Conservation (phyloP, 2,797 vertebrate genomes). For the Echiichthys vipera region DNA sequence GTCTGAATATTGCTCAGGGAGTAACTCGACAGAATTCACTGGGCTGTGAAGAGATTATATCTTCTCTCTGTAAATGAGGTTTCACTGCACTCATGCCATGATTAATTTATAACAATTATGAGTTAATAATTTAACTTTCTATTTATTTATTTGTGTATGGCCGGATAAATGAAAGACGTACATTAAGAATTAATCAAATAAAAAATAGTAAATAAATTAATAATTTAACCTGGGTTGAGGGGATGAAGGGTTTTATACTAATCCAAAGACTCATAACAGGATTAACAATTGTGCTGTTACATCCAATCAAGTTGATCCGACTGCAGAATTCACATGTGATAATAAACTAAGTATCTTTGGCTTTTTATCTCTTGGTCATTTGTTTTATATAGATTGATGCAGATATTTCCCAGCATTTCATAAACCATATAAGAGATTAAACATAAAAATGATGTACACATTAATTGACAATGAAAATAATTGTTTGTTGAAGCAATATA, state of each 20-base stretch:
- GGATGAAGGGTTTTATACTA: too few relatives aligned
- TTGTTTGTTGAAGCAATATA: not conserved
- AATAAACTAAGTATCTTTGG: not conserved
- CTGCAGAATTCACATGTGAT: not conserved
- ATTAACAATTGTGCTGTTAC: not conserved
- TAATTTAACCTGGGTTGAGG: not conserved
- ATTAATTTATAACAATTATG: slow-evolving; percentile 8
- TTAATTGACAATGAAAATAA: not conserved
- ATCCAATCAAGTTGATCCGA: not conserved
- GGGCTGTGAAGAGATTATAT: slow-evolving; percentile 38
- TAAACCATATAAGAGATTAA: not conserved
- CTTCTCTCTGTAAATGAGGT: slow-evolving; percentile 35
- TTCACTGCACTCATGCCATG: not conserved
- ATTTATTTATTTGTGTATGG: slow-evolving; percentile 12
- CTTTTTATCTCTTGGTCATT: not conserved
- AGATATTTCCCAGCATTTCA: not conserved
- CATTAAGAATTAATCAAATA: too few relatives aligned
- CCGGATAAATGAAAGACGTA: not conserved
- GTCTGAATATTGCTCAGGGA: slow-evolving; percentile 47
- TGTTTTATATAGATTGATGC: too few relatives aligned
- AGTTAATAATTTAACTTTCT: not conserved
- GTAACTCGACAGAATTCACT: slow-evolving; percentile 41
- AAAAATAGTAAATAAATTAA: too few relatives aligned
- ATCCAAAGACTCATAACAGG: not conserved
- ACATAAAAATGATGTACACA: not conserved